Percentiles rank a stretch among this genome's conserved stretches.
phyloP scores from a whole-genome alignment of 2,888 invertebrate genomes.

The Sceliomorpha sp. region DNA sequence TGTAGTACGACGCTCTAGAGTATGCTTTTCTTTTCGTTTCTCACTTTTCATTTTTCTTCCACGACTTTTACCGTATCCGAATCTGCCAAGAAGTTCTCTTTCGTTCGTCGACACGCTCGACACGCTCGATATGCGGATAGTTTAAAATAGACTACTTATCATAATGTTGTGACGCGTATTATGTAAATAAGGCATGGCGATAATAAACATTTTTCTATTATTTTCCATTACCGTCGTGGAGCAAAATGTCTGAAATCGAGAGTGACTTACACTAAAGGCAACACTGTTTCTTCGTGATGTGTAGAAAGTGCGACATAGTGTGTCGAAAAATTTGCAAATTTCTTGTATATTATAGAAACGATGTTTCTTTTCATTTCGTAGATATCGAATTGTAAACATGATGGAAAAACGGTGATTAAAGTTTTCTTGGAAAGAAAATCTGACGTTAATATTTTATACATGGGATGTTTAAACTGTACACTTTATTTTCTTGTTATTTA shows the following conservation, averaged over 20 bases:
- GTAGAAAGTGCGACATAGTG: slow-evolving; percentile 53
- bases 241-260: too few relatives aligned
- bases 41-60: slow-evolving; percentile 14
- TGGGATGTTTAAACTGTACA: slow-evolving; percentile 21
- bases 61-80: slow-evolving; percentile 1
- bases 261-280: slow-evolving; percentile 33
- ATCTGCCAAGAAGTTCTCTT: too few relatives aligned
- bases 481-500: slow-evolving; percentile 9
- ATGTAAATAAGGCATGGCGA: too few relatives aligned
- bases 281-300: slow-evolving; percentile 53
- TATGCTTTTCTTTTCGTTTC: slow-evolving; percentile 9
- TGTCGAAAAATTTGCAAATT: slow-evolving; percentile 45
- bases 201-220: not conserved
- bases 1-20: too few relatives aligned
- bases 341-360: slow-evolving; percentile 47
- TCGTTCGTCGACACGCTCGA: too few relatives aligned
- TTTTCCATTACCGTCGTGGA: too few relatives aligned
- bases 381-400: slow-evolving; percentile 44
- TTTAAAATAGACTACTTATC: too few relatives aligned
- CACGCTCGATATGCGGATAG: too few relatives aligned
- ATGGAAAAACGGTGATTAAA: slow-evolving; percentile 50
- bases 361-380: slow-evolving; percentile 47
- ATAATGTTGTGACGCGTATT: too few relatives aligned
- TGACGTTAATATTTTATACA: slow-evolving; percentile 20
- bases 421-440: slow-evolving; percentile 44